phyloP scores from a whole-genome alignment of 2,888 invertebrate genomes.

The Blastobasis lacticolella region DNA sequence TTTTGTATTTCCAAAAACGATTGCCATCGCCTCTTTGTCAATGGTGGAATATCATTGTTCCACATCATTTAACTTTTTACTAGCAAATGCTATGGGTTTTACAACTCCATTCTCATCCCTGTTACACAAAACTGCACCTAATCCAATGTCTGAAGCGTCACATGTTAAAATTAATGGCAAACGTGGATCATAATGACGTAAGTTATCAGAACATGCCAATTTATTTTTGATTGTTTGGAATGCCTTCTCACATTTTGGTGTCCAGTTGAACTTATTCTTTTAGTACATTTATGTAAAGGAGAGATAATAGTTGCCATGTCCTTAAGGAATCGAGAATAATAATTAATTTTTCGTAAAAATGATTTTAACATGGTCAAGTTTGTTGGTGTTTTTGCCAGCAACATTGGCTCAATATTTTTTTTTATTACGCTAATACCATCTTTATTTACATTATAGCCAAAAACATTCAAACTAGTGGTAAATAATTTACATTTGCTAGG shows the following conservation, averaged over 20 bases:
- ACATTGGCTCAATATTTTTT: background rate
- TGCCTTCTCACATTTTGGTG: background rate
- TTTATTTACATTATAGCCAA: conserved; percentile 1
- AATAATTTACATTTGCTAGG: conserved; percentile 3
- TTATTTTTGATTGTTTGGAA: conserved; percentile 1
- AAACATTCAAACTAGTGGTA: conserved; percentile 1
- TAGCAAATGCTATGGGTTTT: no score
- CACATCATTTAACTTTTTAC: no score
- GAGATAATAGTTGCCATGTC: conserved; percentile 5
- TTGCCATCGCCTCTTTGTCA: conserved; percentile 19
- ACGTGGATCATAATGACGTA: background rate
- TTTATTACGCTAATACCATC: background rate
- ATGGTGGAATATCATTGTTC: conserved; percentile 14
- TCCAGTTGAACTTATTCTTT: conserved; percentile 5
- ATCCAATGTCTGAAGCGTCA: conserved; percentile 1
- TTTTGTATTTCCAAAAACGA: conserved; percentile 19
- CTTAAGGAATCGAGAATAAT: conserved; percentile 8
- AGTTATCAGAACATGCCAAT: no score
- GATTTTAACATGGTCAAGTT: conserved; percentile 6
- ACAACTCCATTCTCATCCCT: no score
- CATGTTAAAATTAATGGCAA: background rate
- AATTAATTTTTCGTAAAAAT: conserved; percentile 9
- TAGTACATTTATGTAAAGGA: conserved; percentile 3
- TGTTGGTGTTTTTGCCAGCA: background rate
- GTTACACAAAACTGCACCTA: background rate